Percentiles rank a stretch among this genome's conserved stretches.
phyloP scores from a whole-genome alignment of 2,113 vertebrate species.

The Ranitomeya imitator region DNA sequence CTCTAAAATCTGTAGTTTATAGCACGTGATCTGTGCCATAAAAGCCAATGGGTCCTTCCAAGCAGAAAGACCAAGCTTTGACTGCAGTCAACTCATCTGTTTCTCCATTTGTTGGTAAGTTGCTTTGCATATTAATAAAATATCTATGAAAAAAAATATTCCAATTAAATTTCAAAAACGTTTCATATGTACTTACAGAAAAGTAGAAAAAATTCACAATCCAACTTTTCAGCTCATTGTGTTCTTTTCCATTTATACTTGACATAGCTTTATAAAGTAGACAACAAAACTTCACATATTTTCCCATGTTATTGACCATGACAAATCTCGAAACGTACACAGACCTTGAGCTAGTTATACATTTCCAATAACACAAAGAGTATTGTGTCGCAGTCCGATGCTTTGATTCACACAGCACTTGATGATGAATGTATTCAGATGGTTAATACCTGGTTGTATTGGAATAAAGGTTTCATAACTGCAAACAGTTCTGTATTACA shows the following conservation, averaged over 20 bases:
- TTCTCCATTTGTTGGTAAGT: no score
- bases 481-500: conserved; percentile 16
- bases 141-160: no score
- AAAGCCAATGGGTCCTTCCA: no score
- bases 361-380: conserved; percentile 23
- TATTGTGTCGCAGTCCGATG: not conserved
- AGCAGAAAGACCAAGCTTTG: no score
- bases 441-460: conserved; percentile 1
- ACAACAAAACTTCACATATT: not conserved
- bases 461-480: conserved; percentile 38
- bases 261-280: not conserved
- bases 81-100: no score
- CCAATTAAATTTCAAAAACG: no score
- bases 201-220: no score
- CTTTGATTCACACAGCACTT: conserved; percentile 37
- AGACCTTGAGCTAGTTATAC: conserved; percentile 30
- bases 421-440: conserved; percentile 42
- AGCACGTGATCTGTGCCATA: no score
- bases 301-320: not conserved
- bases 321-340: not conserved
- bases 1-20: no score
- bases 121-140: no score
- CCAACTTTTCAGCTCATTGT: not conserved
- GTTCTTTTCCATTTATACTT: not conserved
- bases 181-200: no score